Conservation (phyloP, 2,113 vertebrate genomes). For the Phocoena sinus region DNA sequence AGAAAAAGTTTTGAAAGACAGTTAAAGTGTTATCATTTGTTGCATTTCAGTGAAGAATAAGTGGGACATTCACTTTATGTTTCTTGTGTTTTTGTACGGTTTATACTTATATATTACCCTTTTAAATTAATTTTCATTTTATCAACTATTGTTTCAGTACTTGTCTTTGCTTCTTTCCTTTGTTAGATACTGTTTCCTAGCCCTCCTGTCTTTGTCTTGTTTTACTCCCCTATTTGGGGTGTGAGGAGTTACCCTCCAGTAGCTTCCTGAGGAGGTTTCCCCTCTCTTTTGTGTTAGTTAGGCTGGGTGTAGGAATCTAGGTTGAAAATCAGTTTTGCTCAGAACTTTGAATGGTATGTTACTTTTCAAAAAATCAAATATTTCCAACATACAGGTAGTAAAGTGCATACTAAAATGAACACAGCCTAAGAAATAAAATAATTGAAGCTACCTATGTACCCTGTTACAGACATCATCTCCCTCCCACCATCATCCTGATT, state of each 20-base stretch:
- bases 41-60: slow-evolving; percentile 15
- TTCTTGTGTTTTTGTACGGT: background rate
- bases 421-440: background rate
- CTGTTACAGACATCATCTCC: background rate
- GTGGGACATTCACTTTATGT: background rate
- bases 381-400: background rate
- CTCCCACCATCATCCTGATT: background rate
- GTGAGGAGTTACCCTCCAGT: background rate
- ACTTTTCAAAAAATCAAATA: background rate
- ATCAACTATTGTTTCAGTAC: background rate
- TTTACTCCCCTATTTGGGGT: background rate
- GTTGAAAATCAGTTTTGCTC: background rate
- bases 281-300: background rate
- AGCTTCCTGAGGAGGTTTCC: background rate
- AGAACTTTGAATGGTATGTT: background rate
- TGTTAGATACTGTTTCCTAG: background rate
- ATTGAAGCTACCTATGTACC: background rate
- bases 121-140: slow-evolving; percentile 12
- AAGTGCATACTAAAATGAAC: background rate
- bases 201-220: background rate
- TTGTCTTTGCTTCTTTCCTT: background rate
- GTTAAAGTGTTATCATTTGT: background rate
- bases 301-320: background rate
- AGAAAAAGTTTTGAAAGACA: slow-evolving; percentile 3
- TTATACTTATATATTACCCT: background rate